Base-by-base conservation (phyloP, 2,888 invertebrate genomes). In the Ophion costatus region DNA sequence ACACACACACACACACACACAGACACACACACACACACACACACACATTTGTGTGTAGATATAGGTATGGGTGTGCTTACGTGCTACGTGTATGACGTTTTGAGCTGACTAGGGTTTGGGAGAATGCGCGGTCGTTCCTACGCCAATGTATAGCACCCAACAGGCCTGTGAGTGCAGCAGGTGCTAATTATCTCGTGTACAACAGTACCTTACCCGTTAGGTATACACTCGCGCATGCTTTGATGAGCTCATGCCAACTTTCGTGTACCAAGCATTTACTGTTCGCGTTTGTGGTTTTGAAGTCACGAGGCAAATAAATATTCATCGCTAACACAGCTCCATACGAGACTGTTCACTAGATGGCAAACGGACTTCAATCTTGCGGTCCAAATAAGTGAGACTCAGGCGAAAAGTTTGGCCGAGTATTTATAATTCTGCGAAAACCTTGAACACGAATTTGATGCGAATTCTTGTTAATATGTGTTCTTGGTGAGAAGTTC, bases 131-230 rank as follows among this genome's bases (percentile, higher is more conserved):
- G 59, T 59, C 42, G 77, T 77, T 77, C 59, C 82, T 71, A 63
- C 63, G 51, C 80, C 17, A 56, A 82, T 82, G 71, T 59, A 57
- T 73, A 71, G 45, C 82, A 57, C 20, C 38, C 80, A 51, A 51
- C 64, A 56, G 22, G 70, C 70, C 76, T 57, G 45, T 71, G 82
- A 76, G 76, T 67, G 22, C 73, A 78, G 78, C 74, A 79, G 82
- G 78, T 83, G 82, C 74, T 78, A 79, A 79, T 79, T 74, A 78
- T 59, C 78, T 78, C 56, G 74, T 78, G 61, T 59, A 69, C 73
- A 67, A 77, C 73, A 67, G 42, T 66, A 64, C 81, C 33, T 38
- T 42, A 59, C 22, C 67, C 42, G 45, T 45, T 29, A 14, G 29
- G n/a, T 38, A 33, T 24, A 29, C 29, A 80, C 64, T 22, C 64